Base-by-base conservation (phyloP, 2,113 vertebrate genomes). In the Sarotherodon lohbergeri region DNA sequence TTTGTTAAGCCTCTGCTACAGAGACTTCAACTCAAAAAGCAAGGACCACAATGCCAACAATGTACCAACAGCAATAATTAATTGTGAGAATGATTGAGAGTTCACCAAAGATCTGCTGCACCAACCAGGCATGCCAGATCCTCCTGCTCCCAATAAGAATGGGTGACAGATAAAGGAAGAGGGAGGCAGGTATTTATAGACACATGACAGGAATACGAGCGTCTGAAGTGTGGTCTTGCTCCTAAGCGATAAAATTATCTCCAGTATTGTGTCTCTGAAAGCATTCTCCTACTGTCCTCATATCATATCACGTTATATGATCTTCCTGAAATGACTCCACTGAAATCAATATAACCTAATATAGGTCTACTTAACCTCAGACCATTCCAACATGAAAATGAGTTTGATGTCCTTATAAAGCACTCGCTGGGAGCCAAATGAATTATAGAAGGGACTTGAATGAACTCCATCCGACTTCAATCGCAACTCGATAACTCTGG, bases 291-390 rank as follows among this genome's bases (percentile, higher is more conserved):
- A 39, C 32, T 79, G 61, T 80, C 82, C 89, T 79, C 79, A 88
- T 88, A 71, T 91, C 41, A 83, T 82, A 92, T 93, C 82, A 82
- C 52, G 34, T 90, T 91, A 73, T 85, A 81, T 10, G 4, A 81
- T 81, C 91, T 91, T 94, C 90, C 86, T 90, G 90, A 95, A 94
- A 95, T 88, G 85, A 93, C 90, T 89, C 83, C 12, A 2, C 57
- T 73, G 39, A 80, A 91, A 92, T 93, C 93, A 73, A 93, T 92
- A 86, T 24, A 73, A 61, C 73, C 90, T 57, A 68, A 84, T 87
- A 82, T 84, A 85, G 46, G 43, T 66, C 82, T 92, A 84, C 82
- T 89, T 82, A 87, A 54, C 78, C 81, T 79, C 12, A 7, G 29
- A 27, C 17, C 24, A 73, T 86, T 76, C 54, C 34, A 13, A 84